Conservation (phyloP, 2,113 vertebrate genomes). For the Tauraco erythrolophus region DNA sequence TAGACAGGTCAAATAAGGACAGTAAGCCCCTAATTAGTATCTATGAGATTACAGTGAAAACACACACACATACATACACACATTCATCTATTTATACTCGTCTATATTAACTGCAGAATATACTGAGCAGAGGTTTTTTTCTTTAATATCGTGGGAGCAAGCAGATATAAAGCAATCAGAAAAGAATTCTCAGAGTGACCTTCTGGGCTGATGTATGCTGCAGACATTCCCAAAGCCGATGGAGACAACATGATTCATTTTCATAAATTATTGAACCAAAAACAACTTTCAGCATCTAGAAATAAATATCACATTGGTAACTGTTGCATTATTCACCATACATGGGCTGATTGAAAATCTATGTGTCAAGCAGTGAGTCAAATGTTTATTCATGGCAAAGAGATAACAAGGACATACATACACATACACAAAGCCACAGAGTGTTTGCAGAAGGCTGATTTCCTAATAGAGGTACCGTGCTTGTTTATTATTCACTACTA, state of each 20-base stretch:
- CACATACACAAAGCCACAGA: background rate
- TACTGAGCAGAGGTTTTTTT: background rate
- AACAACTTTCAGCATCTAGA: background rate
- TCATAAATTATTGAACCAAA: slow-evolving; percentile 64
- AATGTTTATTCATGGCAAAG: slow-evolving; percentile 11
- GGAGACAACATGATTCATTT: slow-evolving; percentile 45
- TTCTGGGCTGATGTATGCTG: background rate
- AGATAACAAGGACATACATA: background rate
- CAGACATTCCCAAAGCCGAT: slow-evolving; percentile 18
- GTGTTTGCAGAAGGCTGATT: background rate
- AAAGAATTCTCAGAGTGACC: background rate
- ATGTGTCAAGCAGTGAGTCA: background rate
- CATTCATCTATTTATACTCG: background rate
- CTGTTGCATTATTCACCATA: slow-evolving; percentile 40
- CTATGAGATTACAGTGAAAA: background rate
- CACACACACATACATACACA: background rate
- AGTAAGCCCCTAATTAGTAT: background rate
- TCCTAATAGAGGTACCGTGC: background rate
- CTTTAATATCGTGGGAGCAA: background rate
- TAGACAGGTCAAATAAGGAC: background rate
- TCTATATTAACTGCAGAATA: background rate
- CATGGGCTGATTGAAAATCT: background rate
- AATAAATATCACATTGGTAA: slow-evolving; percentile 11
- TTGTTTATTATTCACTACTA: background rate
- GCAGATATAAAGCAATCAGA: background rate